These are phyloP conservation scores for Proisotoma minuta DNA, from an alignment of 2,888 invertebrate genomes.

Conservation along the genomic window DNA sequence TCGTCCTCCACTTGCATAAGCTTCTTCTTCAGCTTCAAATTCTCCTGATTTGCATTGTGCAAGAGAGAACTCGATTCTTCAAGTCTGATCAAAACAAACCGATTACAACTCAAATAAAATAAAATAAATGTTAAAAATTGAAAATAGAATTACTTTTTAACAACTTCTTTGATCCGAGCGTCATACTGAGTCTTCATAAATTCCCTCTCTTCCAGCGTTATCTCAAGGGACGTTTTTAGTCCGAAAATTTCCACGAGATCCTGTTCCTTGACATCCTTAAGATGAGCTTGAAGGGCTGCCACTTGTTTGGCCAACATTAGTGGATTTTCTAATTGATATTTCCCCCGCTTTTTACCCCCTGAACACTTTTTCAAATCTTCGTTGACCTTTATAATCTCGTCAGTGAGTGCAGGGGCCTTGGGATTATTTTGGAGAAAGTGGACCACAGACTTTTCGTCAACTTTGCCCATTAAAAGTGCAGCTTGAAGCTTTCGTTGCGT, in stretches of 20 bases:
- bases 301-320: conserved; percentile 26
- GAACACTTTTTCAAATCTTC: conserved; percentile 4
- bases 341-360: too few species aligned
- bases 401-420: conserved; percentile 31
- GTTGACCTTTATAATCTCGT: conserved; percentile 25
- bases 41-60: conserved; percentile 19
- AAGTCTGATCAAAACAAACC: neutral
- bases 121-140: too few species aligned
- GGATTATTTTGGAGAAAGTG: conserved; percentile 43
- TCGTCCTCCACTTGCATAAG: conserved; percentile 17
- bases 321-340: conserved; percentile 29
- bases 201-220: conserved; percentile 9
- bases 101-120: too few species aligned
- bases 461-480: conserved; percentile 33
- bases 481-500: conserved; percentile 38
- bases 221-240: conserved; percentile 17
- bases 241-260: conserved; percentile 16
- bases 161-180: conserved; percentile 6
- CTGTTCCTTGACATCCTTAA: conserved; percentile 19
- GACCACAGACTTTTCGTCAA: conserved; percentile 37
- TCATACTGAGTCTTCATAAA: conserved; percentile 19
- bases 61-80: conserved; percentile 16
- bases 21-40: conserved; percentile 20
- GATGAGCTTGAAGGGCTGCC: conserved; percentile 21
- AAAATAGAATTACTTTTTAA: conserved; percentile 19